These are phyloP conservation scores for Malacosoma neustria DNA, from an alignment of 2,888 invertebrate genomes.

Conservation along the genomic window DNA sequence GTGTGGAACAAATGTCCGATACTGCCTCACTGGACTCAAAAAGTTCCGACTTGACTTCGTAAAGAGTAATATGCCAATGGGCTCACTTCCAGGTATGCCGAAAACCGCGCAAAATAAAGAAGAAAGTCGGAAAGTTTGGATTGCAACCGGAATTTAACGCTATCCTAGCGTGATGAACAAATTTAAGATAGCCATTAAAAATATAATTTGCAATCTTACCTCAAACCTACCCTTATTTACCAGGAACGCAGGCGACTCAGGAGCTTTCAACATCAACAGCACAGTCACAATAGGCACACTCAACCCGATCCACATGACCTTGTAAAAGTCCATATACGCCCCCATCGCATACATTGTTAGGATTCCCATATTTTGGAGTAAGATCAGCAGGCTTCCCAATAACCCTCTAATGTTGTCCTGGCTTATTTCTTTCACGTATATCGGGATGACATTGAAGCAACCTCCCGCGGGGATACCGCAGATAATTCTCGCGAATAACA, in stretches of 20 bases:
- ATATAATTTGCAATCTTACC: no score
- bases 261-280: conserved; percentile 36
- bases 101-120: no score
- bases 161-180: no score
- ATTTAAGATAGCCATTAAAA: no score
- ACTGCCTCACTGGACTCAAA: no score
- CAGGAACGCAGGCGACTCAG: conserved; percentile 49
- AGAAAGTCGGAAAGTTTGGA: no score
- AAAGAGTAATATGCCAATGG: no score
- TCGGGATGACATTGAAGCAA: conserved; percentile 38
- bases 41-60: no score
- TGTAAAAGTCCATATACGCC: conserved; percentile 34
- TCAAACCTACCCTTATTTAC: conserved; percentile 39
- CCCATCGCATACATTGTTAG: conserved; percentile 44
- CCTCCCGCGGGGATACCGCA: conserved; percentile 42
- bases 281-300: conserved; percentile 30
- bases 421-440: conserved; percentile 50
- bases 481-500: conserved; percentile 33
- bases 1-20: no score
- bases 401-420: conserved; percentile 42
- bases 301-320: conserved; percentile 32
- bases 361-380: conserved; percentile 38
- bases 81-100: no score
- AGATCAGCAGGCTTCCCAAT: conserved; percentile 34
- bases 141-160: no score